Evolutionary conservation across 2,113 vertebrate genomes (phyloP).

Genomic region (Dryoscopus gambensis): DNA sequence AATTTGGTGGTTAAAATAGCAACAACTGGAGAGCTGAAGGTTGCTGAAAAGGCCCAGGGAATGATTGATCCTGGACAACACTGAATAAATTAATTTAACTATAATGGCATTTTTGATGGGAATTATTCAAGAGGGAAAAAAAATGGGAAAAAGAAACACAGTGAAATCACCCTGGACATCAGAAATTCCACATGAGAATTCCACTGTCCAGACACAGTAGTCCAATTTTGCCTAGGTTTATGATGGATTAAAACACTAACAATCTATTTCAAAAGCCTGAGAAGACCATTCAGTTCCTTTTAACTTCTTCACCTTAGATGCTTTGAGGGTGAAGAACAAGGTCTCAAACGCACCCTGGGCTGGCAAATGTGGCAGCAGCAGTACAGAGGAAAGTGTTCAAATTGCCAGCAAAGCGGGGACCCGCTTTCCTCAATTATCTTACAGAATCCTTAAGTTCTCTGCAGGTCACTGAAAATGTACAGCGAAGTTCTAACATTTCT

Average conservation of each 20-base stretch:
- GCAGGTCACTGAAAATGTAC: not conserved
- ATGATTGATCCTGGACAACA: not conserved
- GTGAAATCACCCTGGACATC: not conserved
- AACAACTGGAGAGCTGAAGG: not conserved
- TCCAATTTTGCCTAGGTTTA: not conserved
- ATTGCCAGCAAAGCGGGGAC: not conserved
- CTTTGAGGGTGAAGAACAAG: not conserved
- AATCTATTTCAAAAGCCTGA: not conserved
- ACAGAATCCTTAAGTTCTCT: not conserved
- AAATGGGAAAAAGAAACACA: not conserved
- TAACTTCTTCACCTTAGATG: not conserved
- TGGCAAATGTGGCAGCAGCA: not conserved
- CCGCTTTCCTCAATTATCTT: not conserved
- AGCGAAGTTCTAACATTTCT: not conserved
- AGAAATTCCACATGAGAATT: not conserved
- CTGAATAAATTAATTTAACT: not conserved
- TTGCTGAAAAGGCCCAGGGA: not conserved
- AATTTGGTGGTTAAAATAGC: not conserved
- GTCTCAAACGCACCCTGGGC: not conserved
- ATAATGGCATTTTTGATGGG: not conserved
- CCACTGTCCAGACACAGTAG: not conserved
- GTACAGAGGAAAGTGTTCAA: not conserved
- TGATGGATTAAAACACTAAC: accelerated
- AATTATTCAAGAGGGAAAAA: not conserved
- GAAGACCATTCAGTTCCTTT: not conserved